Base-by-base conservation (phyloP, 2,888 invertebrate species). In the Cecidostiba fungosa region DNA sequence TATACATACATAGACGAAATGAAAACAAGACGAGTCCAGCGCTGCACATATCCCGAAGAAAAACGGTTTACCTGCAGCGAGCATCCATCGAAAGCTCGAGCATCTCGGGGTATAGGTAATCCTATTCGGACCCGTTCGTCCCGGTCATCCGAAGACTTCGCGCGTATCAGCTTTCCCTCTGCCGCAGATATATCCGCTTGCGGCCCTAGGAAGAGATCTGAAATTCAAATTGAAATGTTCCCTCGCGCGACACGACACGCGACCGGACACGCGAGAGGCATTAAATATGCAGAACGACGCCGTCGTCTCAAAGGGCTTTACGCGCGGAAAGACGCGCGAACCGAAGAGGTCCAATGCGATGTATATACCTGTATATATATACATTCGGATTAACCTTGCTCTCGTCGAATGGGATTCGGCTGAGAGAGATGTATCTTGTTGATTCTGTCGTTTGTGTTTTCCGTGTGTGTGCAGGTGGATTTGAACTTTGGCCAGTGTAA, bases 161-260 rank as follows among this genome's bases (percentile, higher is more conserved):
- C 36, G 6, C 80, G 59, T 83, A 77, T 83, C 86, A 88, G 89
- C 89, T 89, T 89, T 89, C 32, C 87, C 16, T 12, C 5, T 87
- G 87, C 84, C 87, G 76, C 86, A 87, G 88, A 88, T 89, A 88
- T 90, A 91, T 89, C 90, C 90, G 90, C 85, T 87, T 87, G 87
- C 84, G 83, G 81, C 87, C 85, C 85, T 84, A 88, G 84, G 81
- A 88, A 82, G 85, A 87, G 88, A 90, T 90, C 90, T 90, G 88
- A 91, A 91, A 90, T 91, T 91, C 90, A 90, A 91, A 91, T 91
- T 88, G 88, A 87, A 90, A 88, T 89, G 89, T 87, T 81, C 72
- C 23, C 69, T 50, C 16, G 74, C 39, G 77, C 69, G 26, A 59
- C n/a, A n/a, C 19, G 54, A 59, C 77, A 43, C 26, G 36, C 54